Conservation (phyloP, 2,888 invertebrate genomes). For the Syrphus vitripennis region DNA sequence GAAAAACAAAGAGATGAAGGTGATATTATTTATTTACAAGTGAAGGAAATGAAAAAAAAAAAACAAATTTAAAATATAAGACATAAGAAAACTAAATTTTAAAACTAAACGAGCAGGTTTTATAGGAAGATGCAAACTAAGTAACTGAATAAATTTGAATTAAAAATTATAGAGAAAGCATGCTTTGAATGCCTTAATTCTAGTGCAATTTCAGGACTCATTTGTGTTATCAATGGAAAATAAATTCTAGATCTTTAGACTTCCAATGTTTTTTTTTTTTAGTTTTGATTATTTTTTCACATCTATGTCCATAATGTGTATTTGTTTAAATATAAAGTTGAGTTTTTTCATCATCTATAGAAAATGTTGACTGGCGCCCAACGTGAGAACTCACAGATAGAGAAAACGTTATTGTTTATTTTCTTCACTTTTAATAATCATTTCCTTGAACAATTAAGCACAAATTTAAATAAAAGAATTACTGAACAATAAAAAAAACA, state of each 20-base stretch:
- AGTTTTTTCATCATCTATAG: too few relatives aligned
- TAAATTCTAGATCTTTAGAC: too few relatives aligned
- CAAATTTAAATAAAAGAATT: too few relatives aligned
- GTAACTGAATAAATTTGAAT: not conserved
- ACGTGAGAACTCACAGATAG: not conserved
- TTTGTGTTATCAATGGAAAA: too few relatives aligned
- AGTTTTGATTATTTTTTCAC: too few relatives aligned
- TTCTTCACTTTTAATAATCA: too few relatives aligned
- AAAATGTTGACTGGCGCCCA: slow-evolving; percentile 7
- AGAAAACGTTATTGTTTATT: too few relatives aligned
- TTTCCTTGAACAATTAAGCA: too few relatives aligned
- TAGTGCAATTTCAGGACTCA: not conserved
- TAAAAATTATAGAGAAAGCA: not conserved
- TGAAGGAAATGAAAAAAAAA: slow-evolving; percentile 19
- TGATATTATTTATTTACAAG: slow-evolving; percentile 24
- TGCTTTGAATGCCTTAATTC: slow-evolving; percentile 34
- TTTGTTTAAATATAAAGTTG: too few relatives aligned
- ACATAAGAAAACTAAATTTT: not conserved
- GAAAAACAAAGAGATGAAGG: slow-evolving; percentile 25
- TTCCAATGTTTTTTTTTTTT: too few relatives aligned
- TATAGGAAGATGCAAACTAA: slow-evolving; percentile 16
- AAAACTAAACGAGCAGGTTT: slow-evolving; percentile 32
- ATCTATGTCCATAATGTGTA: too few relatives aligned
- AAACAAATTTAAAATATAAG: not conserved
- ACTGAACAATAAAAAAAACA: too few relatives aligned